phyloP scores from a whole-genome alignment of 2,113 vertebrate genomes.

The Platysteira castanea region DNA sequence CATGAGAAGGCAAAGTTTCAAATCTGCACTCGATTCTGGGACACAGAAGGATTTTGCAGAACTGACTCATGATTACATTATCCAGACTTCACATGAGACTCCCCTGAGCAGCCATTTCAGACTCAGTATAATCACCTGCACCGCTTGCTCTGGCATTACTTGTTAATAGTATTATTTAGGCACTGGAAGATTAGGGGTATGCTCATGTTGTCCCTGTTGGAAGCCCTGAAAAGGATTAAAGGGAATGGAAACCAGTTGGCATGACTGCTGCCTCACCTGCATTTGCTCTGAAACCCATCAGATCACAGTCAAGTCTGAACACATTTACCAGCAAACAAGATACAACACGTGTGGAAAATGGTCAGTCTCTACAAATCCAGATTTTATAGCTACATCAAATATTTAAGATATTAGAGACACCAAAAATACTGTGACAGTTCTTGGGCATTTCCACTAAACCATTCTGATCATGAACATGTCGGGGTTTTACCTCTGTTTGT shows the following conservation, averaged over 20 bases:
- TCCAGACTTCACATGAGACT: neutral
- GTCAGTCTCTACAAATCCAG: neutral
- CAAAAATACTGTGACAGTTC: neutral
- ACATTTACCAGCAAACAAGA: neutral
- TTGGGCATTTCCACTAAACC: neutral
- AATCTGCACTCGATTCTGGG: neutral
- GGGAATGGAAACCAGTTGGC: neutral
- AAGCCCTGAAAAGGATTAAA: neutral
- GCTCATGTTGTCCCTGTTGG: neutral
- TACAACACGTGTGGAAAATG: neutral
- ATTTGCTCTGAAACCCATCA: neutral
- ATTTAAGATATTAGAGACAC: neutral
- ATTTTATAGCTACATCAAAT: neutral
- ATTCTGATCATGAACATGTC: accelerated
- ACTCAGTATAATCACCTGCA: neutral
- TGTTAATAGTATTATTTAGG: neutral
- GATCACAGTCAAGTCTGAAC: neutral
- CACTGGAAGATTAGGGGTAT: neutral
- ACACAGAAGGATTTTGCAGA: neutral
- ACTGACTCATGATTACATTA: neutral
- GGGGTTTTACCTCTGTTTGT: neutral
- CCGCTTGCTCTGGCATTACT: neutral
- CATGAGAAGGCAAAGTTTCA: neutral
- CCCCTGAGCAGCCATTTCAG: neutral
- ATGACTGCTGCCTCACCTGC: neutral